Percentiles rank a stretch among this genome's conserved stretches.
Evolutionary conservation across 1,140 invertebrate species (phyloP).

Genomic region (Gryon sp.): DNA sequence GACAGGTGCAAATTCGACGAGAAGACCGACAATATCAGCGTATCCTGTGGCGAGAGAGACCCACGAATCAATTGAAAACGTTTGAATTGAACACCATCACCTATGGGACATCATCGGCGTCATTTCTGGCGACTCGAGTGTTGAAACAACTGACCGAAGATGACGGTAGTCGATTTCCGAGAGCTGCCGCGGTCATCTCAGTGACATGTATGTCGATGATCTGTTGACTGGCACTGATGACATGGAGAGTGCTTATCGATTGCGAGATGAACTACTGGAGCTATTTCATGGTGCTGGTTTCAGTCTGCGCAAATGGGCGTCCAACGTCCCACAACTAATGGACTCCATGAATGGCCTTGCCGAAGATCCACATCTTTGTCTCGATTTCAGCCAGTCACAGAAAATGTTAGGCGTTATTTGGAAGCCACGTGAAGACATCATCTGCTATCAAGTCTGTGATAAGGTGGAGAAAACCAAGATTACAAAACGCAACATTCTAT

Average conservation of each 20-base stretch:
- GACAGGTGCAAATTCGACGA: no score
- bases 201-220: slow-evolving; percentile 14
- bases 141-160: slow-evolving; percentile 6
- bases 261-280: no score
- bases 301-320: slow-evolving; percentile 7
- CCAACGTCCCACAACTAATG: background rate
- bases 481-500: background rate
- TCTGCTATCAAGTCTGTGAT: background rate
- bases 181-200: background rate
- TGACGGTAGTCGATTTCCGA: background rate
- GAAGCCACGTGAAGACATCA: background rate
- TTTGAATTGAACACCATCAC: no score
- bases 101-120: no score
- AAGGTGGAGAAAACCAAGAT: background rate
- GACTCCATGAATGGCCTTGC: background rate
- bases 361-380: background rate
- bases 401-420: slow-evolving; percentile 10
- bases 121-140: slow-evolving; percentile 3
- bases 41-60: background rate
- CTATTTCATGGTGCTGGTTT: slow-evolving; percentile 1
- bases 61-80: no score
- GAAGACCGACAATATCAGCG: background rate
- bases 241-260: no score
- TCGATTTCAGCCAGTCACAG: background rate
- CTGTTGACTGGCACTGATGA: background rate